Evolutionary conservation across 2,113 vertebrate species (phyloP), one percentile per base, ranked within the genome.

Genomic region (Pangasianodon gigas): DNA sequence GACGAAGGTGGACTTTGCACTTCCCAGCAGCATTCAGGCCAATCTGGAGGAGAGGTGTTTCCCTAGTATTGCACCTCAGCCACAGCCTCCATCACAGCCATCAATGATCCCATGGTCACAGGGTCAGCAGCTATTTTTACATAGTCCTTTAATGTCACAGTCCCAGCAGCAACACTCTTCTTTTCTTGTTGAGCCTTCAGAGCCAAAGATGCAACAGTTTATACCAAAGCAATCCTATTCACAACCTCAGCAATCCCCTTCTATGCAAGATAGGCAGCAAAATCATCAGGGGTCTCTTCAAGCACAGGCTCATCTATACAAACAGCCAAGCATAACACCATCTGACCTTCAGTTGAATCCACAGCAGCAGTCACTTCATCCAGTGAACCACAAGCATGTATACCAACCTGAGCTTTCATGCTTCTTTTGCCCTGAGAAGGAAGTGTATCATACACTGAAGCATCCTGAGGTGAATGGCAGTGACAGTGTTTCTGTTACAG

Each of bases 371-470:
- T 14, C 85, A 9, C 6, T 44, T 16, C 93, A 91, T 52, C 82
- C 93, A 91, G 60, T 71, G 91, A 0, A 91, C 37, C 87, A 51
- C 74, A 80, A 29, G 1, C 44, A 29, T 60, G 13, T n/a, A 51
- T 5, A 91, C 41, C 95, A 94, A 37, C 71, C 52, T 4, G 69
- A 81, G 29, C 24, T 44, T 51, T 58, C 86, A 54, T 26, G 44
- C 11, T 54, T 54, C 16, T 62, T 58, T 79, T 41, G 46, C 44
- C 94, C 94, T 0, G 93, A 96, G 56, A 95, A 96, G 29, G 95
- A 97, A 4, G 92, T 96, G n/a, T 97, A 96, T 92, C 95, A 95
- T 75, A 96, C 96, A 90, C 95, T 96, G 94, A 95, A 95, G 87
- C 95, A 96, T 21, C 94, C 96, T 95, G 96, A 97, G 92, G 96